These are phyloP conservation scores for Tromatobia lineatoria DNA, from an alignment of 2,888 invertebrate genomes.

Conservation along the genomic window DNA sequence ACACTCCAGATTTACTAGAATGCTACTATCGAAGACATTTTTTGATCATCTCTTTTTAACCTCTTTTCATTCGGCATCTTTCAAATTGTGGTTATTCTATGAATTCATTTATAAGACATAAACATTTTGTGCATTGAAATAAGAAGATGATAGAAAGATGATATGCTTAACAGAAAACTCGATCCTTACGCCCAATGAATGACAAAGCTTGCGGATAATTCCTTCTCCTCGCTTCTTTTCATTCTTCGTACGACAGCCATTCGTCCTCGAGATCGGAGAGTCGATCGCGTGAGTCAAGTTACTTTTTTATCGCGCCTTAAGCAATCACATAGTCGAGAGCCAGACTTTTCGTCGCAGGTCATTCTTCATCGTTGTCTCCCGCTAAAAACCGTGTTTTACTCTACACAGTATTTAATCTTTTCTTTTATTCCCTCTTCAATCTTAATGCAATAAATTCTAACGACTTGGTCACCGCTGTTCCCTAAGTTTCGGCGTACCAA, in stretches of 20 bases:
- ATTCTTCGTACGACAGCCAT: neutral
- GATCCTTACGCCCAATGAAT: constrained; percentile 3
- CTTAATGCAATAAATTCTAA: neutral
- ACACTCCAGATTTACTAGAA: no score
- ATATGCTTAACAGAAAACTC: neutral
- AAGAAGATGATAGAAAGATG: neutral
- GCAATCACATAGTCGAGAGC: neutral
- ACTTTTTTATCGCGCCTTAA: constrained; percentile 7
- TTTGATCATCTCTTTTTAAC: no score
- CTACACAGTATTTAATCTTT: neutral
- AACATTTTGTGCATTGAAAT: no score
- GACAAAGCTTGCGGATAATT: neutral
- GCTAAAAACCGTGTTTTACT: constrained; percentile 1
- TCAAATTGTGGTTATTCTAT: no score
- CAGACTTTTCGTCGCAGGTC: neutral
- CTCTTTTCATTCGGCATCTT: no score
- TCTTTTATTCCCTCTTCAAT: neutral
- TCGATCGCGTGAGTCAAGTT: constrained; percentile 4
- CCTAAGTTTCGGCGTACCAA: neutral
- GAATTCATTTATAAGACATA: no score
- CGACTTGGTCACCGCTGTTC: neutral
- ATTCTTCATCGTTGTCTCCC: neutral
- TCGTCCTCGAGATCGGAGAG: neutral
- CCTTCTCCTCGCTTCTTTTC: neutral
- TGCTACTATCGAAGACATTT: no score